Evolutionary conservation across 2,113 vertebrate species (phyloP).

Genomic region (Zapus hudsonius): DNA sequence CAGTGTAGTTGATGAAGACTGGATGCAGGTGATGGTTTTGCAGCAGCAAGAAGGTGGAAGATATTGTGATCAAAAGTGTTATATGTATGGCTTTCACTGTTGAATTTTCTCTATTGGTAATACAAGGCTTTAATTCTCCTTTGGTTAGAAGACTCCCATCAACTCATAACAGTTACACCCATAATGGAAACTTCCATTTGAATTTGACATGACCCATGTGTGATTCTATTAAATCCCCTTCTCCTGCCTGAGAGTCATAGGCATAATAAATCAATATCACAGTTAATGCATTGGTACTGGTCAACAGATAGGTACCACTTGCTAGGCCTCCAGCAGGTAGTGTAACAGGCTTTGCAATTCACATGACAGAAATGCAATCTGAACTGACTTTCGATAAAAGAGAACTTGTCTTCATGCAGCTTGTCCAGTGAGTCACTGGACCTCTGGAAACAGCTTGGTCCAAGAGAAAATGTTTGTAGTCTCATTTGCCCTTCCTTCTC

Average conservation of each 20-base stretch:
- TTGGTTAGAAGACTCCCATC: neutral
- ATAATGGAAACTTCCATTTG: neutral
- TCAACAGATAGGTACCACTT: neutral
- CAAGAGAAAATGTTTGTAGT: neutral
- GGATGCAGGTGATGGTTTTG: neutral
- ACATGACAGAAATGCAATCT: slow-evolving; percentile 12
- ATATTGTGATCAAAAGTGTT: neutral
- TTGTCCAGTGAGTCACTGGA: neutral
- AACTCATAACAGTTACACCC: neutral
- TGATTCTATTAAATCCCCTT: neutral
- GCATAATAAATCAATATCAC: neutral
- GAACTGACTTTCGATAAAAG: slow-evolving; percentile 15
- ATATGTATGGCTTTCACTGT: neutral
- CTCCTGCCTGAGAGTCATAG: neutral
- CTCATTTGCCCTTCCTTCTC: neutral
- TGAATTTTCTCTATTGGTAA: neutral
- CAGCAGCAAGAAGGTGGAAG: neutral
- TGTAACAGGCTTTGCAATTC: neutral
- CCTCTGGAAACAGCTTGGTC: slow-evolving; percentile 27
- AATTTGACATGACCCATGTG: neutral
- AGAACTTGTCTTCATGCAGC: neutral
- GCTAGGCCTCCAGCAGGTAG: neutral
- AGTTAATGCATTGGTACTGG: neutral
- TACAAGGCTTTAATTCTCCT: neutral
- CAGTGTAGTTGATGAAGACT: neutral